These are phyloP conservation scores for Sisyra nigra DNA, from an alignment of 2,888 invertebrate species.

Conservation along the genomic window DNA sequence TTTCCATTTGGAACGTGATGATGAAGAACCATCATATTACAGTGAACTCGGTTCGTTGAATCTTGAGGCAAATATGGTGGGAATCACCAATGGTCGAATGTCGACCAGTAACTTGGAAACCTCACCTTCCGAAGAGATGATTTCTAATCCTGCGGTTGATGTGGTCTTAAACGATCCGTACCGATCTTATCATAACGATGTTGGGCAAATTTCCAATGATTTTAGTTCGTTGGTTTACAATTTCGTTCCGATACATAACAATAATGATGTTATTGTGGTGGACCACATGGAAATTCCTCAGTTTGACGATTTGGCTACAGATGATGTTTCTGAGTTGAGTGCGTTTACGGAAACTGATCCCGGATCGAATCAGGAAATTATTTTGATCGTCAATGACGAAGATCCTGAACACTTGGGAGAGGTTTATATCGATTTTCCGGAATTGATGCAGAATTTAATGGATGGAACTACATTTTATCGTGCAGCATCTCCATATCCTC, in stretches of 20 bases:
- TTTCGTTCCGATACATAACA: background rate
- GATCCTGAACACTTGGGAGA: background rate
- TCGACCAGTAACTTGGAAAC: too few relatives aligned
- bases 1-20: too few relatives aligned
- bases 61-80: too few relatives aligned
- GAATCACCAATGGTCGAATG: too few relatives aligned
- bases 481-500: conserved; percentile 12
- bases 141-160: conserved; percentile 4
- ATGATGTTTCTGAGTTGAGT: conserved; percentile 6
- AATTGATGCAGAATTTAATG: background rate
- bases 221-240: conserved; percentile 2
- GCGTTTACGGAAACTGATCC: conserved; percentile 7
- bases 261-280: background rate
- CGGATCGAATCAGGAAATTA: background rate
- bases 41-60: too few relatives aligned
- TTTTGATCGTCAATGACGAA: conserved; percentile 4
- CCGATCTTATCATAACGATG: conserved; percentile 1
- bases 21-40: too few relatives aligned
- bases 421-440: background rate
- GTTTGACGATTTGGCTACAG: background rate
- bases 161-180: background rate
- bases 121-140: too few relatives aligned
- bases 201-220: conserved; percentile 6
- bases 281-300: background rate
- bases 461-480: conserved; percentile 5